A percentile compares a stretch with the other conserved stretches of the same genome.
Conservation (phyloP, 2,888 invertebrate species). For the Troides aeacus region DNA sequence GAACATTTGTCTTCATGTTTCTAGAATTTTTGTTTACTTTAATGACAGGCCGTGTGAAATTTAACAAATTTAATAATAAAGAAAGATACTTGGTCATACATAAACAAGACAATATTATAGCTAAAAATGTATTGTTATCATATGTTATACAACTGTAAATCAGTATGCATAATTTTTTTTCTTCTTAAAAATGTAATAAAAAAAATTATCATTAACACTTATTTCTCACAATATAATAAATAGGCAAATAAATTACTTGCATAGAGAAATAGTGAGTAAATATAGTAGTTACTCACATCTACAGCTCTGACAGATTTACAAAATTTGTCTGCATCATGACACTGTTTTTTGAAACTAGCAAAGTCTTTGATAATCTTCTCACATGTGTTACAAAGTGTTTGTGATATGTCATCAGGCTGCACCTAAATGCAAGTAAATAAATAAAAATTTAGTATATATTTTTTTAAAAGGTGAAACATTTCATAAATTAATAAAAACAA, state of each 20-base stretch:
- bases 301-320: slow-evolving; percentile 41
- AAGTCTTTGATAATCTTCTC: slow-evolving; percentile 40
- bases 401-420: slow-evolving; percentile 12
- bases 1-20: slow-evolving; percentile 7
- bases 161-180: too few species aligned
- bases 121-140: too few species aligned
- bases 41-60: background rate
- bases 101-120: background rate
- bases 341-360: slow-evolving; percentile 46
- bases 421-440: slow-evolving; percentile 11
- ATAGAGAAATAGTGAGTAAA: too few species aligned
- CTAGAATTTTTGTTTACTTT: slow-evolving; percentile 6
- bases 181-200: too few species aligned
- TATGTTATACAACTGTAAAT: too few species aligned
- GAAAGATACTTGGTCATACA: background rate
- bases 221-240: too few species aligned
- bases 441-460: background rate
- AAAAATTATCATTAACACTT: too few species aligned
- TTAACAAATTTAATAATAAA: background rate
- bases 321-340: slow-evolving; percentile 43
- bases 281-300: background rate
- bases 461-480: background rate
- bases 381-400: slow-evolving; percentile 40
- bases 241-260: too few species aligned
- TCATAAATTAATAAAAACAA: background rate